Evolutionary conservation across 1,140 invertebrate species (phyloP).

Genomic region (Trichomalopsis sarcophagae): DNA sequence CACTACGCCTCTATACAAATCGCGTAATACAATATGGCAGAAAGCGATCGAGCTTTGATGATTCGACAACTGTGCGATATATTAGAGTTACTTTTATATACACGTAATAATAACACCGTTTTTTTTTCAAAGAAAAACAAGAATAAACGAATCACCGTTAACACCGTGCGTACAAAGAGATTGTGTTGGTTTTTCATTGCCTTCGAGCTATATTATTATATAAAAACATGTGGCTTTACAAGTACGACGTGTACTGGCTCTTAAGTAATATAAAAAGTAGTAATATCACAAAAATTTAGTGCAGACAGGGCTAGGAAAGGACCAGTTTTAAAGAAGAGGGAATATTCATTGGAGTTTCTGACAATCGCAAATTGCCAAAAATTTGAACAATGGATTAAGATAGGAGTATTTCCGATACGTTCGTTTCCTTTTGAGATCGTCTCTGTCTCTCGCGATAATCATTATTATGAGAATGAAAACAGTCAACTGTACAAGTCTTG

Average conservation of each 20-base stretch:
- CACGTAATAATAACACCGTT: constrained; percentile 45
- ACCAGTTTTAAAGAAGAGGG: constrained; percentile 63
- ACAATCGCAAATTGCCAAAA: constrained; percentile 58
- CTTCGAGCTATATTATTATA: constrained; percentile 37
- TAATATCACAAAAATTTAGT: constrained; percentile 72
- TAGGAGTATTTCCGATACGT: constrained; percentile 61
- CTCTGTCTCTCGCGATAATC: constrained; percentile 12
- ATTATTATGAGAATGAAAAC: constrained; percentile 27
- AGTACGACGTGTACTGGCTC: constrained; percentile 59
- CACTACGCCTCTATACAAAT: constrained; percentile 37
- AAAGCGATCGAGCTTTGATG: constrained; percentile 44
- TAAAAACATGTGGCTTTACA: constrained; percentile 60
- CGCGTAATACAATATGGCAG: constrained; percentile 40
- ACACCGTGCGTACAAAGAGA: constrained; percentile 46
- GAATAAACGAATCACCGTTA: constrained; percentile 40
- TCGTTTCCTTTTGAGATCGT: constrained; percentile 51
- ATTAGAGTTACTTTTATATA: constrained; percentile 44
- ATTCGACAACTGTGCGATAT: constrained; percentile 45
- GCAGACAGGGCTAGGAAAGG: constrained; percentile 67
- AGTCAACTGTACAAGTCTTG: constrained; percentile 31
- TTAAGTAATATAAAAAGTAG: constrained; percentile 71
- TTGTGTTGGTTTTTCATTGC: constrained; percentile 42
- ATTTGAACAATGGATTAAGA: constrained; percentile 65
- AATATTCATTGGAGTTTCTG: constrained; percentile 49
- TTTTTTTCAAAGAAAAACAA: constrained; percentile 33